These are phyloP conservation scores for Chalcosyrphus nemorum DNA, from an alignment of 2,888 invertebrate genomes.

Conservation along the genomic window DNA sequence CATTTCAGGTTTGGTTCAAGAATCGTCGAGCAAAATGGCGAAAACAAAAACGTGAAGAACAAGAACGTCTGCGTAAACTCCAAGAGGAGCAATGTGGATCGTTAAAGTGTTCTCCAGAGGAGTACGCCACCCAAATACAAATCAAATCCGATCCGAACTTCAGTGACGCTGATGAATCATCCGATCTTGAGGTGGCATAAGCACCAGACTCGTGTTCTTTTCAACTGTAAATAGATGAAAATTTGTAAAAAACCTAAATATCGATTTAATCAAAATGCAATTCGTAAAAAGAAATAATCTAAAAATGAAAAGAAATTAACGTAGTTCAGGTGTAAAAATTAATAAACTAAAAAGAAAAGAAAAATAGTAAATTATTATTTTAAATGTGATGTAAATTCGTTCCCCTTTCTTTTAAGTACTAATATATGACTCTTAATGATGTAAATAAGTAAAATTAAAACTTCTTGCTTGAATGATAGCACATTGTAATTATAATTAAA, in stretches of 20 bases:
- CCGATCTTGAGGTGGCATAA: constrained; percentile 92
- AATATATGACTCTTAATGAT: constrained; percentile 1
- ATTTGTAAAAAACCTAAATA: constrained; percentile 40
- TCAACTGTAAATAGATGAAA: constrained; percentile 30
- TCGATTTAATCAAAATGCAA: constrained; percentile 28
- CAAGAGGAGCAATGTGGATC: constrained; percentile 87
- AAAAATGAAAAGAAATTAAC: background rate
- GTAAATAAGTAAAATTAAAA: constrained; percentile 44
- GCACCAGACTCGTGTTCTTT: background rate
- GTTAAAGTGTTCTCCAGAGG: constrained; percentile 79
- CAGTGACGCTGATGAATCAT: constrained; percentile 88
- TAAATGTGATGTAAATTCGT: constrained; percentile 59
- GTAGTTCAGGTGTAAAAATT: constrained; percentile 40
- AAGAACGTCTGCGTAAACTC: constrained; percentile 90
- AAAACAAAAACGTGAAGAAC: constrained; percentile 95
- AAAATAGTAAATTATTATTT: constrained; percentile 47
- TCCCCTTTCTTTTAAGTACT: constrained; percentile 6
- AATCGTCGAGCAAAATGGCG: constrained; percentile 98
- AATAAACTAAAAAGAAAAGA: too few species aligned
- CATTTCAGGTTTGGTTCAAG: constrained; percentile 96
- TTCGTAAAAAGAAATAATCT: constrained; percentile 8
- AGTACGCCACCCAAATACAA: constrained; percentile 79
- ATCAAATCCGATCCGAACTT: constrained; percentile 82
- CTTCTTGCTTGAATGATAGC: constrained; percentile 32
- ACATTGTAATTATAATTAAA: constrained; percentile 58